Evolutionary conservation across 2,797 vertebrate species (phyloP), one percentile per base, ranked within the genome.

Genomic region (Neosilurus mollespiculum): DNA sequence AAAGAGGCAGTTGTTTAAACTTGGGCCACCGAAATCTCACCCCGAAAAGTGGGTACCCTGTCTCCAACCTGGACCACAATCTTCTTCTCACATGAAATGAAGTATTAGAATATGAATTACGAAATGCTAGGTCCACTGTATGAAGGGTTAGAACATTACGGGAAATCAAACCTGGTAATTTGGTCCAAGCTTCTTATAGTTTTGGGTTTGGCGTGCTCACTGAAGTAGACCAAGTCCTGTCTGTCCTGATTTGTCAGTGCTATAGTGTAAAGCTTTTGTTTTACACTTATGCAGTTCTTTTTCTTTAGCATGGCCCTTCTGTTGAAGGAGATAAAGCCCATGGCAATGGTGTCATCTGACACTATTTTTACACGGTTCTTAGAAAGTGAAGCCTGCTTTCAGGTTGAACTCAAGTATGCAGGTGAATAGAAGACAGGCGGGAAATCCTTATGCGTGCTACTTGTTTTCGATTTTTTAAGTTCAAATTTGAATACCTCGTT

Each of bases 341-440:
- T 15, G 75, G 20, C 20, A 5, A n/a, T 61, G 20, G 11, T 77
- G 75, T 43, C 75, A 77, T 30, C 75, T 37, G 56, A 61, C 58
- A n/a, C 56, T 61, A 61, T 43, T 77, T 77, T 61, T 61, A n/a
- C 73, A 59, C 73, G 59, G 16, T 22, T 59, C 72, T 30, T 76
- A 20, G 18, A 16, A 72, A 72, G 43, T 9, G 16, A 69, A n/a
- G 10, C 9, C 4, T 72, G 70, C 2, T 72, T 72, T 53, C 49
- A 53, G 16, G 71, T 30, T 56, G 9, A 56, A 75, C 51, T 75
- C 26, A n/a, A 2, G 3, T 2, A 58, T 12, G 54, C 4, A 58
- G 53, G 54, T 58, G 16, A 58, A 54, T 56, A 54, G 24, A 75
- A 18, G 53, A 75, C 71, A 75, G 24, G 24, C 24, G 30, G 24